Percentiles rank a stretch among this genome's conserved stretches.
Conservation (phyloP, 1,140 invertebrate genomes). For the Bathynomus jamesi region DNA sequence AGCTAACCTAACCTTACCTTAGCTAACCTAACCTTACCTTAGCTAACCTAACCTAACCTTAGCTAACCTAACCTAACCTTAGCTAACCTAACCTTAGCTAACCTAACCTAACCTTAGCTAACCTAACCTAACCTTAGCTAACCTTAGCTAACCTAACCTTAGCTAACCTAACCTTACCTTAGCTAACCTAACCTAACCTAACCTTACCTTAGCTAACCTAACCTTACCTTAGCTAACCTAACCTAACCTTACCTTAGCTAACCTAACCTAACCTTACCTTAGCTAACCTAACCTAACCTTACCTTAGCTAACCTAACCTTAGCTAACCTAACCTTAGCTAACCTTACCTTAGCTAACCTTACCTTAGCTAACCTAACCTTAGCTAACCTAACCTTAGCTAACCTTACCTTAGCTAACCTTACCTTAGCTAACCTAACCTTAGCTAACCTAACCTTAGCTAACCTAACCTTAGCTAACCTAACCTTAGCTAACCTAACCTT, state of each 20-base stretch:
- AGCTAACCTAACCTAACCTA: conserved; percentile 26
- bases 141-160: conserved; percentile 27
- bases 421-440: conserved; percentile 33
- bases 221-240: conserved; percentile 32
- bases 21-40: conserved; percentile 32
- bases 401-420: conserved; percentile 30
- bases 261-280: too few species aligned
- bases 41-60: not conserved
- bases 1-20: conserved; percentile 35
- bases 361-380: not conserved
- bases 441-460: conserved; percentile 29
- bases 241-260: too few species aligned
- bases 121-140: conserved; percentile 34
- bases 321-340: not conserved
- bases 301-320: conserved; percentile 16
- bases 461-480: conserved; percentile 29
- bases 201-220: conserved; percentile 18
- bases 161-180: conserved; percentile 25
- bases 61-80: not conserved
- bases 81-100: conserved; percentile 10
- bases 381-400: not conserved
- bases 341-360: not conserved
- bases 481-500: conserved; percentile 24
- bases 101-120: conserved; percentile 29
- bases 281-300: conserved; percentile 35